phyloP scores from a whole-genome alignment of 2,797 vertebrate genomes.

The Botia almorhae region DNA sequence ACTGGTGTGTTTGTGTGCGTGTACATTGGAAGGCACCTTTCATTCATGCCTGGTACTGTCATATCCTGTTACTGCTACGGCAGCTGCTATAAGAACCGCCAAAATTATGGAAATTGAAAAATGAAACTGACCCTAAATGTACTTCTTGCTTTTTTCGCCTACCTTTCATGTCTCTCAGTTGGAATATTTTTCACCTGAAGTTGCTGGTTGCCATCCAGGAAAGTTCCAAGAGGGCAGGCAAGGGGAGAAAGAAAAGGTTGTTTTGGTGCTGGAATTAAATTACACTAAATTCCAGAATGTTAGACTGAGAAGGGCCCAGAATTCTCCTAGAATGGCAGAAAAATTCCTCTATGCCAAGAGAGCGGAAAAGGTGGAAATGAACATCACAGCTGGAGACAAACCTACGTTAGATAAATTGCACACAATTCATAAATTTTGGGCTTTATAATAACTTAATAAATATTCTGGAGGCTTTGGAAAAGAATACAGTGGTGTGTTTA shows the following conservation, averaged over 20 bases:
- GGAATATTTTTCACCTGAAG: slow-evolving; percentile 65
- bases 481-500: slow-evolving; percentile 8
- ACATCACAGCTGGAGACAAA: slow-evolving; percentile 25
- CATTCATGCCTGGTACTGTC: slow-evolving; percentile 66
- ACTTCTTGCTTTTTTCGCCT: slow-evolving; percentile 22
- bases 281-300: slow-evolving; percentile 63
- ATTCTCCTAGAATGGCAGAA: slow-evolving; percentile 42
- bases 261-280: slow-evolving; percentile 65
- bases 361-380: slow-evolving; percentile 26
- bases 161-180: slow-evolving; percentile 43
- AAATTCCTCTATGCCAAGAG: slow-evolving; percentile 41
- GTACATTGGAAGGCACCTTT: slow-evolving; percentile 60
- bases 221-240: slow-evolving; percentile 57
- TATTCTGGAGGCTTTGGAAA: not conserved
- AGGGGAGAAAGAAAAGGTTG: slow-evolving; percentile 53
- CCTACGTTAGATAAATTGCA: slow-evolving; percentile 6
- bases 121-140: slow-evolving; percentile 55
- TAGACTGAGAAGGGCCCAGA: slow-evolving; percentile 49
- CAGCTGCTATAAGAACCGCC: slow-evolving; percentile 54
- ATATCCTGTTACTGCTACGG: slow-evolving; percentile 64
- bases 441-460: slow-evolving; percentile 11
- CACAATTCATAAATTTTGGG: not conserved
- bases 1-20: slow-evolving; percentile 41
- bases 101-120: slow-evolving; percentile 62
- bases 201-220: slow-evolving; percentile 65